phyloP scores from a whole-genome alignment of 2,888 invertebrate species.

The Ischnus inquisitorius region DNA sequence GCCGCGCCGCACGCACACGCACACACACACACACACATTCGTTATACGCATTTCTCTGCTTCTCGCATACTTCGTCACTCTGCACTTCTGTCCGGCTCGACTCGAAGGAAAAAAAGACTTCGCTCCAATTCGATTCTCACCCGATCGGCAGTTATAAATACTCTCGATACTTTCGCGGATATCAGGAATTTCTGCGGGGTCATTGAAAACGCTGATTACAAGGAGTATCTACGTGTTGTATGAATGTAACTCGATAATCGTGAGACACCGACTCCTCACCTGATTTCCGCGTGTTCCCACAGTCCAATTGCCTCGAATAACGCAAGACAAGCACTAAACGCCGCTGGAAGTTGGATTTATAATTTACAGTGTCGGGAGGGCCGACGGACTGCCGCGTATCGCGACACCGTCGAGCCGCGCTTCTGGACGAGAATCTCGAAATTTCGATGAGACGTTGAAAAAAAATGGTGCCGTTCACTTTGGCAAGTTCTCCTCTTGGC shows the following conservation, averaged over 20 bases:
- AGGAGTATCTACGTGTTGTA: conserved; percentile 10
- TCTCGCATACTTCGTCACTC: conserved; percentile 28
- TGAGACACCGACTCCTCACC: conserved; percentile 54
- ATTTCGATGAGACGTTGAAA: not conserved
- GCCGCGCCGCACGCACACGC: conserved; percentile 35
- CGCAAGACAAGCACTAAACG: conserved; percentile 46
- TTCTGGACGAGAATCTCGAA: not conserved
- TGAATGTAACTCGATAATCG: conserved; percentile 59
- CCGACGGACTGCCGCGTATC: not conserved
- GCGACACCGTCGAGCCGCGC: not conserved
- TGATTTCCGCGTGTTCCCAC: conserved; percentile 38
- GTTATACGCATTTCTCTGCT: conserved; percentile 52
- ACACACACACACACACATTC: conserved; percentile 54
- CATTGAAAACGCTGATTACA: conserved; percentile 65
- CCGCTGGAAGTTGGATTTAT: not conserved
- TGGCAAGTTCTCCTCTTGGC: too few relatives aligned
- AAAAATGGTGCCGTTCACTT: too few relatives aligned
- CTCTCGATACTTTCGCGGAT: conserved; percentile 27
- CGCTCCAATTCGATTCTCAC: conserved; percentile 11
- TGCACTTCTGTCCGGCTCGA: not conserved
- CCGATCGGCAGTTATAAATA: not conserved
- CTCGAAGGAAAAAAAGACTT: too few relatives aligned
- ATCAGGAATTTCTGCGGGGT: conserved; percentile 68
- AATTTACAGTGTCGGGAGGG: not conserved
- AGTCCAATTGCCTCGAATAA: conserved; percentile 34